Evolutionary conservation across 2,113 vertebrate species (phyloP).

Genomic region (Pseudopipra pipra): DNA sequence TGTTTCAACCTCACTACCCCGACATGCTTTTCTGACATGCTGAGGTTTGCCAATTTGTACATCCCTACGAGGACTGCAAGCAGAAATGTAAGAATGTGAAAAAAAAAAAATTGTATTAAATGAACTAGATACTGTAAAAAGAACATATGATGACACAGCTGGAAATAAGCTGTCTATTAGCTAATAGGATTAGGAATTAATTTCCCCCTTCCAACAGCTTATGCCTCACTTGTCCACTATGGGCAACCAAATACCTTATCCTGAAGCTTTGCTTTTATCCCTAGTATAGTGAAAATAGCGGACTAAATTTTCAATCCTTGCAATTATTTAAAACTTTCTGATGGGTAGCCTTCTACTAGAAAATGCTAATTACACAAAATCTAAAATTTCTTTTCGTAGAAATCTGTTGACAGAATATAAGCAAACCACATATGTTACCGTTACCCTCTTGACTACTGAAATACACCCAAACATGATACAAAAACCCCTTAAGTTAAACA

Average conservation of each 20-base stretch:
- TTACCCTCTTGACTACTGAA: background rate
- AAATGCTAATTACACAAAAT: background rate
- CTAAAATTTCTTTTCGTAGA: background rate
- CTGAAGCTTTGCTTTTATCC: background rate
- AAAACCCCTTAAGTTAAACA: background rate
- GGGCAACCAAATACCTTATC: background rate
- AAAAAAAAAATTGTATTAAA: background rate
- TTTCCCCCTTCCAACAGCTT: background rate
- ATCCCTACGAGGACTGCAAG: background rate
- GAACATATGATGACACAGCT: background rate
- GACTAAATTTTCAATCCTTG: background rate
- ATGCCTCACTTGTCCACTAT: background rate
- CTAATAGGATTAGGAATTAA: constrained; percentile 30
- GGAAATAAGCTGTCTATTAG: constrained; percentile 7
- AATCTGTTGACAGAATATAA: background rate
- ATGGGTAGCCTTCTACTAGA: background rate
- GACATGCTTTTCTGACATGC: fast-evolving
- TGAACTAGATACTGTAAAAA: background rate
- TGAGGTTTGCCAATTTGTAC: background rate
- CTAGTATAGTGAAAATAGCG: background rate
- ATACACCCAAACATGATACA: background rate
- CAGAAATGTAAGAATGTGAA: background rate
- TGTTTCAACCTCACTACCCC: background rate
- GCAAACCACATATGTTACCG: background rate
- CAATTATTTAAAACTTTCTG: background rate